phyloP scores from a whole-genome alignment of 2,797 vertebrate species.

The Gila robusta region DNA sequence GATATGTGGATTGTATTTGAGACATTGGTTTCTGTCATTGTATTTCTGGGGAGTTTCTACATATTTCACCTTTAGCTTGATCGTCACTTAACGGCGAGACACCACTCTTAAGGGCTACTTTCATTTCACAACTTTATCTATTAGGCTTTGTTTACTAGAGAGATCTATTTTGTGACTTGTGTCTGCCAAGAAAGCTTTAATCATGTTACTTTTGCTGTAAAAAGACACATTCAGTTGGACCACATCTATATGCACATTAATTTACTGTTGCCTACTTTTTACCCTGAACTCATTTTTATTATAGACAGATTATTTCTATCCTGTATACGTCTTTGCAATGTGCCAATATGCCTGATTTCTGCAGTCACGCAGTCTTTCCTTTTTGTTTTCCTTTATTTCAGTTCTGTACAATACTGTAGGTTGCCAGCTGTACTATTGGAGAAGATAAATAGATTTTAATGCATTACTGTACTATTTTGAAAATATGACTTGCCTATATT shows the following conservation, averaged over 20 bases:
- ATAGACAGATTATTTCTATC: slow-evolving; percentile 21
- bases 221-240: slow-evolving; percentile 36
- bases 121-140: slow-evolving; percentile 6
- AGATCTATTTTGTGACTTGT: slow-evolving; percentile 24
- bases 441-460: not conserved
- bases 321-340: slow-evolving; percentile 41
- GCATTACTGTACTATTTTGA: slow-evolving; percentile 26
- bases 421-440: slow-evolving; percentile 26
- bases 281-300: slow-evolving; percentile 29
- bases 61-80: slow-evolving; percentile 12
- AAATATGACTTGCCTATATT: slow-evolving; percentile 5
- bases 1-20: not conserved
- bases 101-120: slow-evolving; percentile 12
- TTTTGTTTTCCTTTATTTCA: slow-evolving; percentile 5
- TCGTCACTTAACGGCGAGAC: slow-evolving; percentile 1
- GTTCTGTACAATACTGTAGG: slow-evolving; percentile 16
- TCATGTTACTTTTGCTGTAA: slow-evolving; percentile 28
- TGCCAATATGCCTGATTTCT: slow-evolving; percentile 52
- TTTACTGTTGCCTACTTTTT: not conserved
- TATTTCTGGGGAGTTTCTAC: not conserved
- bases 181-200: slow-evolving; percentile 15
- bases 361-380: not conserved
- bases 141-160: slow-evolving; percentile 30
- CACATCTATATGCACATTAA: slow-evolving; percentile 28
- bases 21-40: not conserved